Evolutionary conservation across 2,797 vertebrate species (phyloP).

Genomic region (Channallabes apus): DNA sequence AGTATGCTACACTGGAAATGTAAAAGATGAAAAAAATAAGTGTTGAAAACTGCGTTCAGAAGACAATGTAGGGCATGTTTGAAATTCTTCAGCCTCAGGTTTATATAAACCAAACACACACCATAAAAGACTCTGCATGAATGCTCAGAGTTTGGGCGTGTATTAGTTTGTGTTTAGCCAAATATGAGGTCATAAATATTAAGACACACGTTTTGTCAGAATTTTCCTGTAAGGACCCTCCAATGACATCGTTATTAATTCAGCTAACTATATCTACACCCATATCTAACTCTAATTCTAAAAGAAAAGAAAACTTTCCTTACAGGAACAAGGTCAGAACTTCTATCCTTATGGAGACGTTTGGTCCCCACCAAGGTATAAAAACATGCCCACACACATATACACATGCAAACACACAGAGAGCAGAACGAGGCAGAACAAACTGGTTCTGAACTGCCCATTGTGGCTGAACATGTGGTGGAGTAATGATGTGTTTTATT

Average conservation of each 20-base stretch:
- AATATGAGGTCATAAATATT: slow-evolving; percentile 33
- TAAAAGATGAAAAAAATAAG: neutral
- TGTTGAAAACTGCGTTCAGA: neutral
- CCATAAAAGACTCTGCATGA: neutral
- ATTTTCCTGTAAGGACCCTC: neutral
- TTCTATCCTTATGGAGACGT: neutral
- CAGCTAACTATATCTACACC: neutral
- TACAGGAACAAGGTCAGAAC: neutral
- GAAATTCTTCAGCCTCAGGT: neutral
- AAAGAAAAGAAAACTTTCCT: neutral
- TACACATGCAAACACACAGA: slow-evolving; percentile 19
- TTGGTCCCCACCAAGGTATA: neutral
- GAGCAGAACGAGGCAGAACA: slow-evolving; percentile 44
- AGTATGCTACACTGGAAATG: neutral
- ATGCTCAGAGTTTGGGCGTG: neutral
- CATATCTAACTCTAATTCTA: neutral
- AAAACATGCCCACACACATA: neutral
- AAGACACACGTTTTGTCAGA: neutral
- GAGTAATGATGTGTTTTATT: slow-evolving; percentile 39
- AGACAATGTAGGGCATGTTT: neutral
- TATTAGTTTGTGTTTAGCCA: neutral
- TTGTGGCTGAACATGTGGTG: slow-evolving; percentile 38
- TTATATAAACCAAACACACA: neutral
- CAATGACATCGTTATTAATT: neutral
- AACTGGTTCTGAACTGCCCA: slow-evolving; percentile 42